Percentiles rank a stretch among this genome's conserved stretches.
Evolutionary conservation across 2,113 vertebrate species (phyloP).

Genomic region (Stictonetta naevosa): DNA sequence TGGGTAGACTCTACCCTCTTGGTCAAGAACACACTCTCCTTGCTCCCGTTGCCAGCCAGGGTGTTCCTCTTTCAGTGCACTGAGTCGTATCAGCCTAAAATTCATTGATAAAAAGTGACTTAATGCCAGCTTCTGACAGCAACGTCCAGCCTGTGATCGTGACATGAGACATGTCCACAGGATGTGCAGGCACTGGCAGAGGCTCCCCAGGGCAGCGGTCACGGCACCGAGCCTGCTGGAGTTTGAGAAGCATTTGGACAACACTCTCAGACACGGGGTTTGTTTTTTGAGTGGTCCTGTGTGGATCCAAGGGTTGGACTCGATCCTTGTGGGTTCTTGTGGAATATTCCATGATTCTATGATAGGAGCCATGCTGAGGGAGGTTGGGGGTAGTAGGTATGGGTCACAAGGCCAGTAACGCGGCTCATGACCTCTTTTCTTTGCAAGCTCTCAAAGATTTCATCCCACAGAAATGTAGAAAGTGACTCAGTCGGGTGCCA

Average conservation of each 20-base stretch:
- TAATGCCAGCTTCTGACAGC: not conserved
- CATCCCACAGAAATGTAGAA: not conserved
- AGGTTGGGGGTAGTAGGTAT: not conserved
- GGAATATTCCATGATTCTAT: too few species aligned
- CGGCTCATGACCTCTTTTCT: not conserved
- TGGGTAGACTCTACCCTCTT: not conserved
- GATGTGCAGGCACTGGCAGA: not conserved
- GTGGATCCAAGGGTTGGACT: not conserved
- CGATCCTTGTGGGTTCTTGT: too few species aligned
- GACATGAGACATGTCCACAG: not conserved
- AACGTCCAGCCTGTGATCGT: not conserved
- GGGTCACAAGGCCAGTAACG: not conserved
- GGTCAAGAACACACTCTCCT: not conserved
- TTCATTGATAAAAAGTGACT: not conserved
- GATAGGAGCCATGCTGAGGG: not conserved
- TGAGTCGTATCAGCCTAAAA: not conserved
- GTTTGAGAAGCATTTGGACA: not conserved
- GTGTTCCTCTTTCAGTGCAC: not conserved
- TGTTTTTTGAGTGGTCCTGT: not conserved
- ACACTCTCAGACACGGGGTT: not conserved
- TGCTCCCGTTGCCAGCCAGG: not conserved
- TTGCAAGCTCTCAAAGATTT: not conserved
- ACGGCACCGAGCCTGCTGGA: not conserved
- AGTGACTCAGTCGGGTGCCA: not conserved
- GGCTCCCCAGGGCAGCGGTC: not conserved